Evolutionary conservation across 2,888 invertebrate genomes (phyloP).

Genomic region (Dusona sp.): DNA sequence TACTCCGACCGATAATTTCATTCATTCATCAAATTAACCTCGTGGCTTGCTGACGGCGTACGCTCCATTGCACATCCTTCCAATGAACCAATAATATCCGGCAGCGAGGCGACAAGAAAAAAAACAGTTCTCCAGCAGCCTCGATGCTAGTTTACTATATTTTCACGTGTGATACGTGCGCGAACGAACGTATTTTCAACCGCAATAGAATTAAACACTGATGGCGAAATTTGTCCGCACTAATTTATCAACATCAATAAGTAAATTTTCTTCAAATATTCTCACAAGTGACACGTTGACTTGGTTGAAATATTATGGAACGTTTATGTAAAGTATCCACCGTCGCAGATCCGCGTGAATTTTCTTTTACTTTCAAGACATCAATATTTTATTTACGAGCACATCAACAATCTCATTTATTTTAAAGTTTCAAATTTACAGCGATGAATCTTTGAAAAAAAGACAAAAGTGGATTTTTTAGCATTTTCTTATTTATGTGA

Average conservation of each 20-base stretch:
- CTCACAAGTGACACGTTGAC: neutral
- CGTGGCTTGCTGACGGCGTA: conserved; percentile 12
- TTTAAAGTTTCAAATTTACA: no score
- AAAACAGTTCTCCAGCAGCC: neutral
- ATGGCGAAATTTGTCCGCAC: neutral
- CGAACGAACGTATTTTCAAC: neutral
- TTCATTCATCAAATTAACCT: conserved; percentile 5
- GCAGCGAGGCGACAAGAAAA: conserved; percentile 1
- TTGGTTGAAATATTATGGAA: neutral
- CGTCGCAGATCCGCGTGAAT: neutral
- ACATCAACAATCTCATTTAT: no score
- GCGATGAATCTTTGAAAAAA: neutral
- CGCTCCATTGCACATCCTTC: conserved; percentile 9
- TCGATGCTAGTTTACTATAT: neutral
- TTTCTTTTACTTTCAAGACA: neutral
- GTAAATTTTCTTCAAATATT: neutral
- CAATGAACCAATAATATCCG: conserved; percentile 1
- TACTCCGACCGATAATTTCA: neutral
- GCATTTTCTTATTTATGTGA: neutral
- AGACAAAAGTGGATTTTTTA: neutral
- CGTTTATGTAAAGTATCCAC: neutral
- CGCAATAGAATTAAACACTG: neutral
- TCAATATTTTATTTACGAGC: no score
- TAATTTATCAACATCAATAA: neutral
- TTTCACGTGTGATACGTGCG: conserved; percentile 5